These are phyloP conservation scores for Colinus virginianus DNA, from an alignment of 2,113 vertebrate genomes.

Conservation along the genomic window DNA sequence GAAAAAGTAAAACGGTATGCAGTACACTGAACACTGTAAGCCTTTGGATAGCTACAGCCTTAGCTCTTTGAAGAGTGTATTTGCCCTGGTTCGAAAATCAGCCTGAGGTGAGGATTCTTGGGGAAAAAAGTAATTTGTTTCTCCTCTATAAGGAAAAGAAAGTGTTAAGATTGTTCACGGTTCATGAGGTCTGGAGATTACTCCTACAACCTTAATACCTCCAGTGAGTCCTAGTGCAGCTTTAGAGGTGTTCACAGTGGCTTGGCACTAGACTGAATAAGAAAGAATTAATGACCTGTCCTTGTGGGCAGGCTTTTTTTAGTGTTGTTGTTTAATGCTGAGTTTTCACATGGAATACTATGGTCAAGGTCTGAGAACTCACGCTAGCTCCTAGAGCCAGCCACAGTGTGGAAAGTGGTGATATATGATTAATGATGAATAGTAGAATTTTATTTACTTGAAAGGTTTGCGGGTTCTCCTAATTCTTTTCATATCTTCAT, in stretches of 20 bases:
- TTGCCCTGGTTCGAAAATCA: not conserved
- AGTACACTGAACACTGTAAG: no score
- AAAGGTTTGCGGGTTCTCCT: not conserved
- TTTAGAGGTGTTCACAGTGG: not conserved
- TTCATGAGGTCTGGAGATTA: not conserved
- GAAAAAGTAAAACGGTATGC: not conserved
- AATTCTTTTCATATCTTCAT: not conserved
- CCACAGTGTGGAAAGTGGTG: not conserved
- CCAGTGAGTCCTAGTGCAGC: not conserved
- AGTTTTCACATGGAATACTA: not conserved
- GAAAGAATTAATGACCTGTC: not conserved
- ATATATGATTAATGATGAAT: not conserved
- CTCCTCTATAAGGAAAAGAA: not conserved
- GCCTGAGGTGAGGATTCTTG: not conserved
- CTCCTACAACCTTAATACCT: not conserved
- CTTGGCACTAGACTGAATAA: not conserved
- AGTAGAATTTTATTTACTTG: not conserved
- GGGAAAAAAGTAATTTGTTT: not conserved
- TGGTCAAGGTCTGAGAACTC: not conserved
- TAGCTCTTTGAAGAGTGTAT: not conserved
- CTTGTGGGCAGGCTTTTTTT: not conserved
- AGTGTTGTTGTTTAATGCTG: not conserved
- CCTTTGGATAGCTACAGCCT: not conserved
- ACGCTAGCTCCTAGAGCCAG: not conserved
- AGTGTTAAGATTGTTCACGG: not conserved